These are phyloP conservation scores for Ophiodon elongatus DNA, from an alignment of 2,113 vertebrate species.

Conservation along the genomic window DNA sequence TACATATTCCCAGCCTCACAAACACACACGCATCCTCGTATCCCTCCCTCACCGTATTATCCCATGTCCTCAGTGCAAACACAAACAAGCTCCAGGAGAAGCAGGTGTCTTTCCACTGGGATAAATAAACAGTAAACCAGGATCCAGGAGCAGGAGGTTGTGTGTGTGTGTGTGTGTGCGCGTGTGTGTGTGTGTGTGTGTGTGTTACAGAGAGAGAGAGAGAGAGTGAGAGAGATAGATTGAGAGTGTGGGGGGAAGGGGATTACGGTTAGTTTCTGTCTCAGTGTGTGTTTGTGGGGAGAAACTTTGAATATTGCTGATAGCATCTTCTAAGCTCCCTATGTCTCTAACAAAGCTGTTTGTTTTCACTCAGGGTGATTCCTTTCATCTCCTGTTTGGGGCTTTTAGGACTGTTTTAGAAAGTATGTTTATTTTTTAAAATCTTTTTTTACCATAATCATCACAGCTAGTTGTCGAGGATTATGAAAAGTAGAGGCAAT, in stretches of 20 bases:
- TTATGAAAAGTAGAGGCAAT: not conserved
- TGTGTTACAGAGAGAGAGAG: slow-evolving; percentile 20
- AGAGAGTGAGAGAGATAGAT: not conserved
- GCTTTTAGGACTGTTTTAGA: not conserved
- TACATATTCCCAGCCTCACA: slow-evolving; percentile 38
- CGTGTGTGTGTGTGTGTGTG: slow-evolving; percentile 32
- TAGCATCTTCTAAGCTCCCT: slow-evolving; percentile 77
- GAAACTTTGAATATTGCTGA: slow-evolving; percentile 75
- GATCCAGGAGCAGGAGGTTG: slow-evolving; percentile 74
- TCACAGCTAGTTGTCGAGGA: not conserved
- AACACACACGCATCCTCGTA: slow-evolving; percentile 24
- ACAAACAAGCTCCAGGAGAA: slow-evolving; percentile 78
- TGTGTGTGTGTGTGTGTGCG: slow-evolving; percentile 15
- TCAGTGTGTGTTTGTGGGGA: slow-evolving; percentile 31
- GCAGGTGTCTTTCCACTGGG: slow-evolving; percentile 77
- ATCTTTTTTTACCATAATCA: not conserved
- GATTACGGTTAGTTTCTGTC: slow-evolving; percentile 46
- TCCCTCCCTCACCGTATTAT: slow-evolving; percentile 58
- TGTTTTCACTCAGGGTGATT: slow-evolving; percentile 63
- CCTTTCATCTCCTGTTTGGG: slow-evolving; percentile 38
- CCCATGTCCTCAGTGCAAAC: slow-evolving; percentile 78
- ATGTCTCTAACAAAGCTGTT: slow-evolving; percentile 67
- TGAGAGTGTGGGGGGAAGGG: not conserved
- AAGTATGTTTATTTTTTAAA: slow-evolving; percentile 8
- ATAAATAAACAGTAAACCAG: slow-evolving; percentile 82